Evolutionary conservation across 2,113 vertebrate species (phyloP).

Genomic region (Serilophus lunatus): DNA sequence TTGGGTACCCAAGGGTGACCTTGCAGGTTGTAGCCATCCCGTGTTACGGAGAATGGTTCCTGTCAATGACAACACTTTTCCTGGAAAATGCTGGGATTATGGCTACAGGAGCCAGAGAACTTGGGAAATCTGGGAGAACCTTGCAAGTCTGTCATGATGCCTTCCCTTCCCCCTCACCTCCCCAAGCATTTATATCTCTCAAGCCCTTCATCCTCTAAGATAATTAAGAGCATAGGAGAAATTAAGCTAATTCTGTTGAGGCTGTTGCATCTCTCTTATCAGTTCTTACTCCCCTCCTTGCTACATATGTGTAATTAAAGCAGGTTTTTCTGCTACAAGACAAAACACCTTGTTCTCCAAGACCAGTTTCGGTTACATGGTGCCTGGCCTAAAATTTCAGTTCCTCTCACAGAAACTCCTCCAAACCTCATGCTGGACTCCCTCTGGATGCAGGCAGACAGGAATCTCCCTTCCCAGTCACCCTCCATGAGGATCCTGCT

Average conservation of each 20-base stretch:
- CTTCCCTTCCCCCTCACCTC: not conserved
- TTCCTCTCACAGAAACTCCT: not conserved
- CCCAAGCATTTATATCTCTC: not conserved
- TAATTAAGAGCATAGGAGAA: slow-evolving; percentile 37
- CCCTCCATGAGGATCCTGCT: accelerated
- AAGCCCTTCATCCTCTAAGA: not conserved
- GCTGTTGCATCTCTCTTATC: not conserved
- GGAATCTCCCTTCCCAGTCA: not conserved
- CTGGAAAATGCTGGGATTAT: not conserved
- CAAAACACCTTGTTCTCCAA: not conserved
- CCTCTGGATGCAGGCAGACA: accelerated
- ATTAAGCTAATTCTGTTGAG: slow-evolving; percentile 18
- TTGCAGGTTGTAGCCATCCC: not conserved
- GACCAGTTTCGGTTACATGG: accelerated
- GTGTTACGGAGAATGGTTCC: not conserved
- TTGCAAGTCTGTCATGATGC: not conserved
- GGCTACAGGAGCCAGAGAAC: not conserved
- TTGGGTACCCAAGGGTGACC: too few species aligned
- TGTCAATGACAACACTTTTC: not conserved
- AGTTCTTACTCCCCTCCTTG: not conserved
- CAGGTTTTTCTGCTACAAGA: not conserved
- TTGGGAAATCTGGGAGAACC: not conserved
- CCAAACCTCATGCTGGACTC: not conserved
- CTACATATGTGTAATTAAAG: not conserved
- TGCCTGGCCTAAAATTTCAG: not conserved